Evolutionary conservation across 2,113 vertebrate genomes (phyloP).

Genomic region (Barnardius zonarius): DNA sequence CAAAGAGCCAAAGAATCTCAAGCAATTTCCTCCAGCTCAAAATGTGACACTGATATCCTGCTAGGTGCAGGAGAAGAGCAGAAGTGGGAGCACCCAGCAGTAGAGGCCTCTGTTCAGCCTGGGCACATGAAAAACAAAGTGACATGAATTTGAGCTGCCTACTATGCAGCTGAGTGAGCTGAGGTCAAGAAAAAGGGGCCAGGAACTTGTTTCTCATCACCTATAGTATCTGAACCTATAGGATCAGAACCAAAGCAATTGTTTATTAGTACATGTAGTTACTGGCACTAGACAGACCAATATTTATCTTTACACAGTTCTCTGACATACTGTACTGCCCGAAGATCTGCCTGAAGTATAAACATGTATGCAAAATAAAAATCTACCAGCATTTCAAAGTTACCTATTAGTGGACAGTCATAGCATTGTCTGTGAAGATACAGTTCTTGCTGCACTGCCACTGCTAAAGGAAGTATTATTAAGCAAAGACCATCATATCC

Average conservation of each 20-base stretch:
- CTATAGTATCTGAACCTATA: not conserved
- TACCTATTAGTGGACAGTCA: not conserved
- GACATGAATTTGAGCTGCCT: not conserved
- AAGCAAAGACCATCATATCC: not conserved
- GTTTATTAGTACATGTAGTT: not conserved
- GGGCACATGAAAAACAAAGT: not conserved
- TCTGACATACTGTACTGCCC: not conserved
- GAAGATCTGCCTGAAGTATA: not conserved
- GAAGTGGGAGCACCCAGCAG: not conserved
- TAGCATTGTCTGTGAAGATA: not conserved
- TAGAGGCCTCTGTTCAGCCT: not conserved
- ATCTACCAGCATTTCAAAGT: not conserved
- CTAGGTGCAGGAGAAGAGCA: not conserved
- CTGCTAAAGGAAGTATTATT: not conserved
- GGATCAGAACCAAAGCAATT: not conserved
- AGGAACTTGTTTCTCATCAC: not conserved
- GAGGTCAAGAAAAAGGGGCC: not conserved
- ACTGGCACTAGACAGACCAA: not conserved
- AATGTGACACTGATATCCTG: not conserved
- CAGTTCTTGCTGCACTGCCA: not conserved
- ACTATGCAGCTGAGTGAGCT: not conserved
- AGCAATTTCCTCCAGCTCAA: not conserved
- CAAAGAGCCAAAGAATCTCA: not conserved
- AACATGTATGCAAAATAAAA: not conserved
- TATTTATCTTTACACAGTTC: not conserved